Conservation (phyloP, 2,888 invertebrate genomes). For the Epinotia nisella region DNA sequence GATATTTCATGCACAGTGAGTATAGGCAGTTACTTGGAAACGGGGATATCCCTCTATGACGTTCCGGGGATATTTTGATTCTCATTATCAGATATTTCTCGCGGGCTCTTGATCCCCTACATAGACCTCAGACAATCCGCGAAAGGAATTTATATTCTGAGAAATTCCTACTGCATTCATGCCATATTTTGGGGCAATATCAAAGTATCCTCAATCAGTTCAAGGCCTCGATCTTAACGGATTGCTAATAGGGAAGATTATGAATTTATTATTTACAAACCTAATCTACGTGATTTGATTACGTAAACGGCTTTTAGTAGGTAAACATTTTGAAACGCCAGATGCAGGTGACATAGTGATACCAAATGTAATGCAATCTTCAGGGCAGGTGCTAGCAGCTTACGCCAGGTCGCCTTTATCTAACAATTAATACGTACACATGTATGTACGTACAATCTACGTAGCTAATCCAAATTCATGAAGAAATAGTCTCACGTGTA, state of each 20-base stretch:
- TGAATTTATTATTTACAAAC: not conserved
- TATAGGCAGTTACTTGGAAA: not conserved
- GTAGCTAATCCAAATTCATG: not conserved
- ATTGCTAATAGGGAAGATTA: not conserved
- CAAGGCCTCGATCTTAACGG: not conserved
- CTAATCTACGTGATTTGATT: too few species aligned
- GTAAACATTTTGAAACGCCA: not conserved
- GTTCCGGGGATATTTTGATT: not conserved
- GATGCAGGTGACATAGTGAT: not conserved
- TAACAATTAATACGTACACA: not conserved
- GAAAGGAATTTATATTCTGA: not conserved
- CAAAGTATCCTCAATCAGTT: not conserved
- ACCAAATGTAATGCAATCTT: too few species aligned
- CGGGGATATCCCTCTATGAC: not conserved
- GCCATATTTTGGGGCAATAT: not conserved
- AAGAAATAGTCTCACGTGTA: not conserved
- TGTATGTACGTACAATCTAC: not conserved
- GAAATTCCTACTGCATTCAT: not conserved
- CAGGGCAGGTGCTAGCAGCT: conserved; percentile 19
- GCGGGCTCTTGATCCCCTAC: not conserved
- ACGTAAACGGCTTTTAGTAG: too few species aligned
- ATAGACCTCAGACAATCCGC: not conserved
- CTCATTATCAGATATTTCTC: too few species aligned
- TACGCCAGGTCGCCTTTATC: not conserved
- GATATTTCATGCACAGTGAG: too few species aligned